phyloP scores from a whole-genome alignment of 2,888 invertebrate species.

The Julus scandinavius region DNA sequence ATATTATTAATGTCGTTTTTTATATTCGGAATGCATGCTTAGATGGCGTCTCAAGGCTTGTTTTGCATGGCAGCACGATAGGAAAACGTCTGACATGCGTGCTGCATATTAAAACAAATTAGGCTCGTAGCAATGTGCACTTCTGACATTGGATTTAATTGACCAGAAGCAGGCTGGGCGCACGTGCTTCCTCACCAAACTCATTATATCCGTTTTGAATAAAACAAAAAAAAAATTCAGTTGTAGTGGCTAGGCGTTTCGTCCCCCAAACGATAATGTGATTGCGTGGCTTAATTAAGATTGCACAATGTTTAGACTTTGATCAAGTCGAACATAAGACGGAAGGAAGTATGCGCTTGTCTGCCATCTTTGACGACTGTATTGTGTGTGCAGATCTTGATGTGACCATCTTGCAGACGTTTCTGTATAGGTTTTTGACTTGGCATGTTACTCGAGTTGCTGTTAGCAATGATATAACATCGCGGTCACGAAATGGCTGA shows the following conservation, averaged over 20 bases:
- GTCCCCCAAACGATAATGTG: neutral
- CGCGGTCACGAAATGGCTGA: too few relatives aligned
- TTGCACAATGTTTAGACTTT: neutral
- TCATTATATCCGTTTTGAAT: neutral
- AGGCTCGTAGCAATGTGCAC: neutral
- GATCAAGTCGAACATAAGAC: too few relatives aligned
- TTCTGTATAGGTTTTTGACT: too few relatives aligned
- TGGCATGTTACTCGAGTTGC: too few relatives aligned
- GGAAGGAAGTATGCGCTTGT: neutral
- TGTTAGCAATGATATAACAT: too few relatives aligned
- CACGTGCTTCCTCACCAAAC: constrained; percentile 18
- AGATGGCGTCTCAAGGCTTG: neutral
- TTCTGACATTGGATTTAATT: constrained; percentile 29
- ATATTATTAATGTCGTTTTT: neutral
- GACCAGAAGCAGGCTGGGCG: constrained; percentile 14
- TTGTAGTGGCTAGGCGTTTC: neutral
- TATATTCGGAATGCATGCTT: too few relatives aligned
- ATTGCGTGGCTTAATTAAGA: neutral
- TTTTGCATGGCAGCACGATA: neutral
- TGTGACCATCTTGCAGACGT: too few relatives aligned
- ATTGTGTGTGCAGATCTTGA: too few relatives aligned
- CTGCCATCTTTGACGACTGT: neutral
- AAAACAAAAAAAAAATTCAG: too few relatives aligned
- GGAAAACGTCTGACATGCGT: constrained; percentile 6
- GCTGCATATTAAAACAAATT: constrained; percentile 30